A percentile compares a stretch with the other conserved stretches of the same genome.
Evolutionary conservation across 2,888 invertebrate species (phyloP).

Genomic region (Metopia argyrocephala): DNA sequence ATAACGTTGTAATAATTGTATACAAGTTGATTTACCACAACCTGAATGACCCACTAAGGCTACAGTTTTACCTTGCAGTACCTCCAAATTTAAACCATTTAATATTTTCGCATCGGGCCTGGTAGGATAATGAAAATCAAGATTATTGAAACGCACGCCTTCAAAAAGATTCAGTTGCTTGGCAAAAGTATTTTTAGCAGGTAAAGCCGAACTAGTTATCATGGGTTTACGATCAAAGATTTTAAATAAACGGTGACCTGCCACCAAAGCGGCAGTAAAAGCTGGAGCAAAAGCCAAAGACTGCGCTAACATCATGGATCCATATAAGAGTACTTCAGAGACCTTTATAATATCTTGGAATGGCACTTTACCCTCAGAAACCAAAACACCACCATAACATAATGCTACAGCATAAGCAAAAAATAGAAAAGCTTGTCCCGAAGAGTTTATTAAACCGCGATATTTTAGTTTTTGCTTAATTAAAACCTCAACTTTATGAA

Average conservation of each 20-base stretch:
- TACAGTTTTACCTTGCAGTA: slow-evolving; percentile 85
- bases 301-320: slow-evolving; percentile 89
- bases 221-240: slow-evolving; percentile 82
- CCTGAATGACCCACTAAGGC: slow-evolving; percentile 88
- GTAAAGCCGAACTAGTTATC: slow-evolving; percentile 79
- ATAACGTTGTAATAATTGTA: slow-evolving; percentile 88
- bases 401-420: slow-evolving; percentile 86
- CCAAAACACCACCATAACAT: slow-evolving; percentile 86
- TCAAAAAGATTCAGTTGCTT: slow-evolving; percentile 75
- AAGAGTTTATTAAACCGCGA: slow-evolving; percentile 85
- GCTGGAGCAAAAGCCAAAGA: slow-evolving; percentile 88
- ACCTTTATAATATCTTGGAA: slow-evolving; percentile 87
- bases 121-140: slow-evolving; percentile 90
- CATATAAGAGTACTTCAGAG: slow-evolving; percentile 87
- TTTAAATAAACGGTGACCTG: slow-evolving; percentile 84
- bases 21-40: slow-evolving; percentile 90
- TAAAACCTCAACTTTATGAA: slow-evolving; percentile 79
- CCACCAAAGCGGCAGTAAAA: slow-evolving; percentile 85
- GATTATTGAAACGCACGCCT: slow-evolving; percentile 81
- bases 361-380: slow-evolving; percentile 82
- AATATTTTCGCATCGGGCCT: slow-evolving; percentile 87
- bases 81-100: slow-evolving; percentile 84
- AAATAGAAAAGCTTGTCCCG: slow-evolving; percentile 85
- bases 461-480: slow-evolving; percentile 81
- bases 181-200: slow-evolving; percentile 71